Base-by-base conservation (phyloP, 2,797 vertebrate species). In the Sebastolobus alascanus region DNA sequence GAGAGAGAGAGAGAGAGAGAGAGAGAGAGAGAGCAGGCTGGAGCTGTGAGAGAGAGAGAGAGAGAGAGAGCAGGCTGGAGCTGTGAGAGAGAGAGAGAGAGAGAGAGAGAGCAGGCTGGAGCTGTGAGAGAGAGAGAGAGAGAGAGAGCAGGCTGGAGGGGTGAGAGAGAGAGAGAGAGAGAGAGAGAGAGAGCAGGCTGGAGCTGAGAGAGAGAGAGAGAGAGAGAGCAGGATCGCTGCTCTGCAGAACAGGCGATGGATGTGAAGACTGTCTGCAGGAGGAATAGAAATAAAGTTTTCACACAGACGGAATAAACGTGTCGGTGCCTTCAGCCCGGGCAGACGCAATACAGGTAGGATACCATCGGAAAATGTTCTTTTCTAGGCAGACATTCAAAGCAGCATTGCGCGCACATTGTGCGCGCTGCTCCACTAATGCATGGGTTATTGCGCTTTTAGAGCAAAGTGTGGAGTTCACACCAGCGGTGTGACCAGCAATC, bases 191-290 rank as follows among this genome's bases (percentile, higher is more conserved):
- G 40, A 43, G 40, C 40, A 16, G 40, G 40, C 40, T 43, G 40
- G 40, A 43, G 40, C 40, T 43, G 54, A 2, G 46, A 3, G 46
- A 3, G 13, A 12, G 52, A 25, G 38, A 40, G 40, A 43, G 80
- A 77, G 63, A n/a, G 56, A 18, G 22, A 56, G 80, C 63, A 70
- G 65, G 82, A 80, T 68, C 38, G 86, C 76, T n/a, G 79, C 75
- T 77, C 79, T 70, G 79, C 86, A 65, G n/a, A 85, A 63, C 63
- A 64, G 77, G 77, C 83, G 80, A 90, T 92, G 92, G 90, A 84
- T 55, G 64, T 77, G 69, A 27, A 58, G 73, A 29, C 29, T 27
- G 70, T 87, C 22, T 33, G 79, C 66, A 81, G 68, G 70, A 81
- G 88, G 86, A 92, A 79, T 86, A 85, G 52, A 60, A 64, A 31